Percentiles rank a stretch among this genome's conserved stretches.
These are phyloP conservation scores for Ellobius talpinus DNA, from an alignment of 2,113 vertebrate species.

Conservation along the genomic window DNA sequence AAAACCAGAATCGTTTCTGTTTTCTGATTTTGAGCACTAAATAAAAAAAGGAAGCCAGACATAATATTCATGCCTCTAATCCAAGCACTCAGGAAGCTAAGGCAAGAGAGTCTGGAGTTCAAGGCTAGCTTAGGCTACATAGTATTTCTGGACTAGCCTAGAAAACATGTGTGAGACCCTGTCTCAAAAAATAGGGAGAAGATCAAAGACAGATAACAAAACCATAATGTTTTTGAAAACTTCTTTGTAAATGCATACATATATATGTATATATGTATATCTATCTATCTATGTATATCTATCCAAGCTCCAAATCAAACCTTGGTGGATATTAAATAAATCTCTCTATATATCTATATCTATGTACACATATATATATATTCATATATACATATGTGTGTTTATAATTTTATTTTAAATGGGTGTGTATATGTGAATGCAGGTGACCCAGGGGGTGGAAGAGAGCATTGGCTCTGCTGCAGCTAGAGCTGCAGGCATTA, in stretches of 20 bases:
- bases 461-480: neutral
- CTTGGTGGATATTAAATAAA: neutral
- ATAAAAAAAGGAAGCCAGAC: neutral
- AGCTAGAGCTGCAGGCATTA: neutral
- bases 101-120: neutral
- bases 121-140: neutral
- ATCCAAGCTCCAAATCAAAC: constrained; percentile 43
- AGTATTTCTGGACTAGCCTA: neutral
- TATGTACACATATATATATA: neutral
- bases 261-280: neutral
- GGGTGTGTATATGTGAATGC: neutral
- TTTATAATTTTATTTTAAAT: neutral
- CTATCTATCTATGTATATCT: neutral
- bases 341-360: neutral
- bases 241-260: constrained; percentile 34
- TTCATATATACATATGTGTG: too few species aligned
- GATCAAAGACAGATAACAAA: constrained; percentile 49
- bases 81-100: neutral
- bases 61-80: neutral
- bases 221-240: constrained; percentile 40
- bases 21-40: constrained; percentile 62
- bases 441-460: neutral
- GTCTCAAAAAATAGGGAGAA: neutral
- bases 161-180: neutral
- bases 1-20: constrained; percentile 53